phyloP scores from a whole-genome alignment of 1,140 invertebrate species.

The Akabosia matsudoensis region DNA sequence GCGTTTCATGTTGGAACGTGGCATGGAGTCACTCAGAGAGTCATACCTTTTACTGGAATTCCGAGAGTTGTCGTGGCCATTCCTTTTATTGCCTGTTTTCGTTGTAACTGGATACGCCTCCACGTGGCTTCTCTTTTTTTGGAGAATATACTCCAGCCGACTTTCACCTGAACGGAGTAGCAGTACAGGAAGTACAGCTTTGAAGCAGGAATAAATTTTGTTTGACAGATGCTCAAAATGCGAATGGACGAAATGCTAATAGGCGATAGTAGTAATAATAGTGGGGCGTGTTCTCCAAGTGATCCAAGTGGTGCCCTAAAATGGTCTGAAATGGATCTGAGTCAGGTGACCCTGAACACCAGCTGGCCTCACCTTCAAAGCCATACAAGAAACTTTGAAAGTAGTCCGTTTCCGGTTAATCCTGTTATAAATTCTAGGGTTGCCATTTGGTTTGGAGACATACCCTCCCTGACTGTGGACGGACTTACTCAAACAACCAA shows the following conservation, averaged over 20 bases:
- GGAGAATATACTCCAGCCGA: neutral
- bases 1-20: neutral
- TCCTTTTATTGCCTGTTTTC: neutral
- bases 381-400: constrained; percentile 32
- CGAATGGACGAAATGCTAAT: neutral
- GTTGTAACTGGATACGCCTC: neutral
- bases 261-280: neutral
- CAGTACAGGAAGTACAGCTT: neutral
- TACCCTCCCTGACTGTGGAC: constrained; percentile 35
- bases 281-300: neutral
- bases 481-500: constrained; percentile 44
- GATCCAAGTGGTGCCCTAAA: constrained; percentile 22
- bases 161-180: neutral
- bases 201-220: neutral
- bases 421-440: constrained; percentile 44
- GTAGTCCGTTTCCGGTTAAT: constrained; percentile 42
- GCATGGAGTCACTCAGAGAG: neutral
- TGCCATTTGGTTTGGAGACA: constrained; percentile 43
- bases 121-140: neutral
- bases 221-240: neutral
- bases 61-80: neutral
- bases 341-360: constrained; percentile 34
- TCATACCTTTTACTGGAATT: neutral
- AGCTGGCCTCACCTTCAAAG: neutral
- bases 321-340: constrained; percentile 46